Percentiles rank a stretch among this genome's conserved stretches.
Evolutionary conservation across 1,140 invertebrate species (phyloP).

Genomic region (Brachionus rotundiformis): DNA sequence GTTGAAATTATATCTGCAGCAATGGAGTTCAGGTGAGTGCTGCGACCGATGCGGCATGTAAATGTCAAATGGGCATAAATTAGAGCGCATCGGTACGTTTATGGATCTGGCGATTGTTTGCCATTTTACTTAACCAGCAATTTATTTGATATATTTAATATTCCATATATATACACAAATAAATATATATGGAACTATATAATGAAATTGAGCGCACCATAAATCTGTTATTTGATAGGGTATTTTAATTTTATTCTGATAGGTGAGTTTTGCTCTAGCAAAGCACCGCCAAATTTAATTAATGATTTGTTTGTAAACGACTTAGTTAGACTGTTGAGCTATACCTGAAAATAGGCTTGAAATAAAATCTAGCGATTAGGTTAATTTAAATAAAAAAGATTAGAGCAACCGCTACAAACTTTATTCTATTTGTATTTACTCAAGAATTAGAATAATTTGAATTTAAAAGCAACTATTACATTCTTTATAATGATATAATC

Average conservation of each 20-base stretch:
- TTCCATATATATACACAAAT: not conserved
- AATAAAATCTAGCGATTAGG: conserved; percentile 8
- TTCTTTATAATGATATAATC: not conserved
- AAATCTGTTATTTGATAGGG: conserved; percentile 14
- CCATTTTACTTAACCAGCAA: not conserved
- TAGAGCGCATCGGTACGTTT: not conserved
- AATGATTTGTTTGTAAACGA: conserved; percentile 33
- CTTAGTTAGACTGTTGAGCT: conserved; percentile 22
- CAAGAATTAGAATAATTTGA: not conserved
- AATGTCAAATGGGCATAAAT: conserved; percentile 9
- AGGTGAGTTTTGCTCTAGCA: not conserved
- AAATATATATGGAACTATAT: conserved; percentile 7
- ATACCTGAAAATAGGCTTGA: conserved; percentile 24
- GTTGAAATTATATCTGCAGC: not conserved
- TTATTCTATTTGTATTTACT: conserved; percentile 5
- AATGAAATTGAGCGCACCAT: conserved; percentile 1
- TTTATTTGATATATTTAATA: conserved; percentile 13
- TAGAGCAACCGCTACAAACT: not conserved
- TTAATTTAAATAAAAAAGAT: conserved; percentile 19
- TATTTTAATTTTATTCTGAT: not conserved
- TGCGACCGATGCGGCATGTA: not conserved
- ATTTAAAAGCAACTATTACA: conserved; percentile 5
- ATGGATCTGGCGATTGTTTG: not conserved
- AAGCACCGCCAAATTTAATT: conserved; percentile 25
- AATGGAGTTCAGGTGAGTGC: not conserved